A percentile compares a stretch with the other conserved stretches of the same genome.
These are phyloP conservation scores for Galleria mellonella DNA, from an alignment of 1,140 invertebrate species.

Conservation along the genomic window DNA sequence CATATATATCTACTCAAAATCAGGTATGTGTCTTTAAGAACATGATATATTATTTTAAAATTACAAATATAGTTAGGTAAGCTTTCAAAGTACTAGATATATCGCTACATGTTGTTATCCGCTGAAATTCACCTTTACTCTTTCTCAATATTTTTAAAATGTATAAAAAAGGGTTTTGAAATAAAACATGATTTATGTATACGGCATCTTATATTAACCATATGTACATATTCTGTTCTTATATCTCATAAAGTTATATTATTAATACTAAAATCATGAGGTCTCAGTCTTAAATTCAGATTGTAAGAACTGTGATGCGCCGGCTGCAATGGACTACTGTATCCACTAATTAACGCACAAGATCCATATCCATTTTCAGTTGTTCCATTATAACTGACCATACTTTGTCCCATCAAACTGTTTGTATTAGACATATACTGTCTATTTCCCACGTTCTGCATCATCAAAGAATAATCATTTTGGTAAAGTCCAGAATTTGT, in stretches of 20 bases:
- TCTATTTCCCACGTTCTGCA: conserved; percentile 59
- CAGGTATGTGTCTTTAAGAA: too few relatives aligned
- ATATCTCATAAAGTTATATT: conserved; percentile 59
- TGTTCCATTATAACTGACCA: conserved; percentile 32
- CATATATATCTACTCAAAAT: too few relatives aligned
- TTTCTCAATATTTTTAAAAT: too few relatives aligned
- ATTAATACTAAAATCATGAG: conserved; percentile 68
- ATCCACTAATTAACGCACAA: conserved; percentile 58
- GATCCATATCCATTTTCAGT: conserved; percentile 47
- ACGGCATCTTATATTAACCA: not conserved
- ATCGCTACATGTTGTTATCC: too few relatives aligned
- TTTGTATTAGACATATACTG: conserved; percentile 53
- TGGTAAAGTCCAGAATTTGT: conserved; percentile 54
- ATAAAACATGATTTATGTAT: not conserved
- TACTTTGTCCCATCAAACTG: conserved; percentile 41
- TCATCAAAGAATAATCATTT: conserved; percentile 68
- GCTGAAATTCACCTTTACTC: too few relatives aligned
- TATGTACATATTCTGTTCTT: not conserved
- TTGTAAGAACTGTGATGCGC: conserved; percentile 66
- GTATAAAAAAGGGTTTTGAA: too few relatives aligned
- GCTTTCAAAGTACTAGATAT: too few relatives aligned
- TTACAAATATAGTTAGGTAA: too few relatives aligned
- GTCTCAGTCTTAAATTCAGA: conserved; percentile 64
- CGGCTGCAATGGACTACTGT: conserved; percentile 41
- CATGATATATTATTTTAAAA: too few relatives aligned